Conservation (phyloP, 1,140 invertebrate species). For the Drosophila busckii region DNA sequence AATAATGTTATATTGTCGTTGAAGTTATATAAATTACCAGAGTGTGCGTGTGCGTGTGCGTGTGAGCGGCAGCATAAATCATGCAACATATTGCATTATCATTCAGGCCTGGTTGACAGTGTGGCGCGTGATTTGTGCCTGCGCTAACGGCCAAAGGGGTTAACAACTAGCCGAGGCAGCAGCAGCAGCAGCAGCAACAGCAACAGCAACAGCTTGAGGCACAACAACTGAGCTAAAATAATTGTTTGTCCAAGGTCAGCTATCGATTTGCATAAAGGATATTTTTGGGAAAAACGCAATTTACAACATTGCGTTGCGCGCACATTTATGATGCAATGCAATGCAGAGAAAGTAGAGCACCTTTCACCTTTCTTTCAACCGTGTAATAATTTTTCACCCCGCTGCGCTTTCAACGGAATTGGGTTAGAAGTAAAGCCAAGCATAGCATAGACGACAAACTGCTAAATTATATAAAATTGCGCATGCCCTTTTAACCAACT, state of each 20-base stretch:
- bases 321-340: conserved; percentile 66
- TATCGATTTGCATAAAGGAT: conserved; percentile 62
- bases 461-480: conserved; percentile 50
- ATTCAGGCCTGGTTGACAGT: conserved; percentile 24
- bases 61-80: conserved; percentile 70
- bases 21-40: conserved; percentile 3
- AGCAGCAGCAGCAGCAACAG: not conserved
- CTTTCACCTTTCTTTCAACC: conserved; percentile 6
- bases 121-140: conserved; percentile 28
- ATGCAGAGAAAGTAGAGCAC: conserved; percentile 31
- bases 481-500: no score
- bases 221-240: no score
- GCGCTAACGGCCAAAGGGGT: conserved; percentile 28
- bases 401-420: conserved; percentile 42
- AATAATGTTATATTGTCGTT: conserved; percentile 5
- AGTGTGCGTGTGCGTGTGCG: conserved; percentile 6
- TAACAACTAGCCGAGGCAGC: conserved; percentile 11
- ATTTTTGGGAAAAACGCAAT: conserved; percentile 41
- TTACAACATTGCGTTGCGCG: conserved; percentile 45
- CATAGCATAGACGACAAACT: conserved; percentile 27
- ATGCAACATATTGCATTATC: conserved; percentile 78
- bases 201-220: no score
- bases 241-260: conserved; percentile 26
- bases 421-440: not conserved
- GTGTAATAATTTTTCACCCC: conserved; percentile 43